Evolutionary conservation across 30 jellyfish, hydroid and myxozoan genomes (phyloP).

Genomic region (Pelagia noctiluca): DNA sequence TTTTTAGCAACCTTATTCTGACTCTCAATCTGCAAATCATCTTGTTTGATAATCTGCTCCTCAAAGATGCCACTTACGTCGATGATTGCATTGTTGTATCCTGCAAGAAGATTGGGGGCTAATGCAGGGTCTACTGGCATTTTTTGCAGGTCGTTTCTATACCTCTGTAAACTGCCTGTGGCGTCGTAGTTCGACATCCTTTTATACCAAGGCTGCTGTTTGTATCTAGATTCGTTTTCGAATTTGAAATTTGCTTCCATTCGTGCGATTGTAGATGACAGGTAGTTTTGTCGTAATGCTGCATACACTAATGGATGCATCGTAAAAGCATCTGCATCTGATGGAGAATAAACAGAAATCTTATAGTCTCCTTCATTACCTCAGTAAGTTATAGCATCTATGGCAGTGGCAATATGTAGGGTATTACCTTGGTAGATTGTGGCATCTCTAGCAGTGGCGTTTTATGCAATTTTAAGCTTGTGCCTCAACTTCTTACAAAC

Average conservation of each 20-base stretch:
- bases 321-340: conserved; percentile 77
- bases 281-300: conserved; percentile 89
- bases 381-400: too few relatives aligned
- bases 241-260: conserved; percentile 64
- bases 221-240: conserved; percentile 47
- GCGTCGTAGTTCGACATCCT: conserved; percentile 79
- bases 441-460: too few relatives aligned
- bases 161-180: conserved; percentile 50
- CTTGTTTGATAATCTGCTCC: too few relatives aligned
- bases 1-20: conserved; percentile 11
- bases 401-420: too few relatives aligned
- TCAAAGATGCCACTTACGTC: conserved; percentile 64
- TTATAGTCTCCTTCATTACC: too few relatives aligned
- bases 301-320: conserved; percentile 98
- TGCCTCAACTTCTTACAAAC: too few relatives aligned
- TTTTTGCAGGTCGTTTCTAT: conserved; percentile 51
- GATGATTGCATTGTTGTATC: conserved; percentile 70
- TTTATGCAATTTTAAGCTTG: too few relatives aligned
- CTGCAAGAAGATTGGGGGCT: conserved; percentile 24
- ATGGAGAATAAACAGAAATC: conserved; percentile 8
- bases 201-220: conserved; percentile 83
- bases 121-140: conserved; percentile 7
- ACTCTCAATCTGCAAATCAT: not conserved
- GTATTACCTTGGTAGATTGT: too few relatives aligned
- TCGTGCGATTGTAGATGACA: conserved; percentile 57